Base-by-base conservation (phyloP, 2,888 invertebrate genomes). In the Amaurobius ferox region DNA sequence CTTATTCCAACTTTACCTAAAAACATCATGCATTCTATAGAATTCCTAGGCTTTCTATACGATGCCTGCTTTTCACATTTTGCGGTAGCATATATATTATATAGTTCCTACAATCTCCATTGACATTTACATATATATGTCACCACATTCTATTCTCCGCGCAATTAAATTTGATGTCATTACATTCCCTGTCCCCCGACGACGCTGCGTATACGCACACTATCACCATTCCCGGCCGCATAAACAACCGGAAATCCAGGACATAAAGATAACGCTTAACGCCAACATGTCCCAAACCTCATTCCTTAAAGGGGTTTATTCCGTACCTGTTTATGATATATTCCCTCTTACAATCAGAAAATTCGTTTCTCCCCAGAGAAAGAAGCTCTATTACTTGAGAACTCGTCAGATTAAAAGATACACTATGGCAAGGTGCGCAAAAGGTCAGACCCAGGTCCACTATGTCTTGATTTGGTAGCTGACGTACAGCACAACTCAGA, bases 401-500 rank as follows among this genome's bases (percentile, higher is more conserved):
- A 61, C 40, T 32, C 48, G 83, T 77, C 76, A 77, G 83, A 77
- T 83, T 83, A 83, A 83, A 77, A 77, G 83, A 83, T 83, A 72
- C 35, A 61, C 71, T 35, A 77, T 48, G 71, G 39, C 64, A 30
- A 11, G 16, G 16, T 71, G 70, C n/a, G 70, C 32, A 44, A 26
- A 32, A 39, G 83, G 83, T 77, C 83, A 72, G 55, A 26, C 19
- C 35, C 9, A 77, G 55, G 11, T 32, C 48, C 44, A 76, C 66
- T 83, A 77, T 55, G 70, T 83, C 83, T 83, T 83, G 83, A 83
- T 77, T 83, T 83, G 71, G 76, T 13, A 29, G 28, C 30, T 13
- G 67, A 55, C 72, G 30, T 19, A 13, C 13, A 19, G 5, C 26
- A 62, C 72, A 77, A 77, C 77, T 77, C 67, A 83, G 83, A 83